Evolutionary conservation across 2,797 vertebrate genomes (phyloP).

Genomic region (Cuniculus paca): DNA sequence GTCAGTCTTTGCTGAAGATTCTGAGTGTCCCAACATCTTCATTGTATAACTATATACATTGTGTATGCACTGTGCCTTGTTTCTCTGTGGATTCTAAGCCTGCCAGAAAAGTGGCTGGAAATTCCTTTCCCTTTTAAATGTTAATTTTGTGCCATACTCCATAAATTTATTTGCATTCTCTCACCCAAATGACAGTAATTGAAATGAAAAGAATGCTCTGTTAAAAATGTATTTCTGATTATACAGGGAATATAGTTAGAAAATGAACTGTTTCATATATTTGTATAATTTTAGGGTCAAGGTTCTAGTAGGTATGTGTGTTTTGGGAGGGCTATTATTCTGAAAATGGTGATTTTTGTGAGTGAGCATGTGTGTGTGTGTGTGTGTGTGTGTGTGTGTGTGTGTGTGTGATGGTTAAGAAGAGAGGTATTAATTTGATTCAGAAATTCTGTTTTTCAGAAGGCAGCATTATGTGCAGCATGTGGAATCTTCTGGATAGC

Average conservation of each 20-base stretch:
- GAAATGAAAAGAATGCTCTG: conserved; percentile 32
- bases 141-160: conserved; percentile 58
- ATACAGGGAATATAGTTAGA: neutral
- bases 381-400: neutral
- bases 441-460: neutral
- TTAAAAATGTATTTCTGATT: conserved; percentile 22
- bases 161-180: conserved; percentile 55
- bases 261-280: neutral
- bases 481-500: neutral
- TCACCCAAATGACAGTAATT: neutral
- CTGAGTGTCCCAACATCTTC: neutral
- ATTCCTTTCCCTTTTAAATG: conserved; percentile 37
- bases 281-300: conserved; percentile 38
- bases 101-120: neutral
- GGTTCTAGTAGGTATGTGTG: neutral
- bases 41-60: neutral
- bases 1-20: neutral
- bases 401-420: neutral
- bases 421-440: neutral
- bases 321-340: neutral
- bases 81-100: neutral
- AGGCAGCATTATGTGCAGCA: neutral
- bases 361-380: neutral
- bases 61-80: neutral
- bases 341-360: neutral